Base-by-base conservation (phyloP, 1,140 invertebrate species). In the Archivesica marissinica region DNA sequence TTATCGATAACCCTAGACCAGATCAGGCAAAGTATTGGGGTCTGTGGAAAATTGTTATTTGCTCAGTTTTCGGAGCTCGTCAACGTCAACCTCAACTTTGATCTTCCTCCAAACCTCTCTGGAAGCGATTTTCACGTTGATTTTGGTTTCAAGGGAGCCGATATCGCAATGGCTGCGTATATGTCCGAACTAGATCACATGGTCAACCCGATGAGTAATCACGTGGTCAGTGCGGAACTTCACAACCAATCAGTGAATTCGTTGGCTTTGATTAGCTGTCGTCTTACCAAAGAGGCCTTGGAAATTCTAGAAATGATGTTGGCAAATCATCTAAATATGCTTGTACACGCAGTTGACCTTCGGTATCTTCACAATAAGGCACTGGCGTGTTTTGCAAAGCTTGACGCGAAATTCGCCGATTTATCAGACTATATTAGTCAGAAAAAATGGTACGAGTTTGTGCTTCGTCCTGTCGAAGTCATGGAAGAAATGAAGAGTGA, bases 231-330 rank as follows among this genome's bases (percentile, higher is more conserved):
- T n/a, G 72, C 72, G 15, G 72, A 75, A n/a, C 25, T 56, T 35
- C 72, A 75, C 47, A 75, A 75, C 47, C 72, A 75, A 56, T 75
- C 72, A 35, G 72, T 75, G 35, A 75, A 75, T 30, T 75, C 72
- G 17, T n/a, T 75, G 15, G 72, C 72, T 2, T 23, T 75, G 72
- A 56, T 75, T 7, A 75, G 72, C 39, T 50, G 30, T n/a, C 72
- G 72, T 13, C 72, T 75, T n/a, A 75, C 44, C 17, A 25, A 39
- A 23, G 72, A 75, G 7, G 72, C 72, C 15, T 50, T 75, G 28
- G 72, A 75, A 38, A 54, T 75, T 17, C 17, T 75, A 6, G 44
- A 75, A 30, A 75, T 75, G 72, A 75, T 75, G 72, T 17, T 75
- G 11, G 50, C 72, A 3, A 75, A 75, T 33, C 72, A 52, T 13